Conservation (phyloP, 2,888 invertebrate species). For the Himalopsyche anomala region DNA sequence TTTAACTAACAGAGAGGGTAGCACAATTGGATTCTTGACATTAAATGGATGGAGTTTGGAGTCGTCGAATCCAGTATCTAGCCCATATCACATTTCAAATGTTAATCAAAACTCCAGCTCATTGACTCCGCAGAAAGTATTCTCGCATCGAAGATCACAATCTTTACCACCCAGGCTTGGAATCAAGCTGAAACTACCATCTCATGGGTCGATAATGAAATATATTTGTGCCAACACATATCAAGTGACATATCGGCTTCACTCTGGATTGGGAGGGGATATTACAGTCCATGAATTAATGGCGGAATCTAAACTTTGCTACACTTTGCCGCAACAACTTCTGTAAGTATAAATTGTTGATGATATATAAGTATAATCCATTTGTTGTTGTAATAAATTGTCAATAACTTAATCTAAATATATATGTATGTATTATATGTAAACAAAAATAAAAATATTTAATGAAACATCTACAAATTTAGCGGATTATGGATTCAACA, state of each 20-base stretch:
- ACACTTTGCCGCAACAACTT: conserved; percentile 90
- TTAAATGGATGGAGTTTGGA: conserved; percentile 92
- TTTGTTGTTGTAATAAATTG: no score
- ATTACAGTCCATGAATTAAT: conserved; percentile 95
- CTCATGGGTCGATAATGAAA: conserved; percentile 83
- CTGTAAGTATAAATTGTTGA: conserved; percentile 79
- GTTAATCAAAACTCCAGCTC: conserved; percentile 70
- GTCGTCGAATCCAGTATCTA: conserved; percentile 83
- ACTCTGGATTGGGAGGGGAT: conserved; percentile 93
- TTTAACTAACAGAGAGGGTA: conserved; percentile 78
- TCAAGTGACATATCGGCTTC: conserved; percentile 88
- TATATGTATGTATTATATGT: neutral
- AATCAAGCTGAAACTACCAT: conserved; percentile 88
- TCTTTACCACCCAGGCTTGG: conserved; percentile 90
- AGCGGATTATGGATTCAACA: conserved; percentile 94
- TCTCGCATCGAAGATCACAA: conserved; percentile 83
- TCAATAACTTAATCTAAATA: neutral
- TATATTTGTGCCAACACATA: conserved; percentile 86
- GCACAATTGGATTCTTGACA: conserved; percentile 89
- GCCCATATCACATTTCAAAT: conserved; percentile 83
- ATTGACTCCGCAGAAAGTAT: conserved; percentile 72
- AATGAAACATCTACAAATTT: conserved; percentile 65
- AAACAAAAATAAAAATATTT: neutral
- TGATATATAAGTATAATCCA: no score
- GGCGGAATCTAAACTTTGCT: conserved; percentile 92